A percentile compares a stretch with the other conserved stretches of the same genome.
phyloP scores from a whole-genome alignment of 2,797 vertebrate species.

The Podarcis siculus region DNA sequence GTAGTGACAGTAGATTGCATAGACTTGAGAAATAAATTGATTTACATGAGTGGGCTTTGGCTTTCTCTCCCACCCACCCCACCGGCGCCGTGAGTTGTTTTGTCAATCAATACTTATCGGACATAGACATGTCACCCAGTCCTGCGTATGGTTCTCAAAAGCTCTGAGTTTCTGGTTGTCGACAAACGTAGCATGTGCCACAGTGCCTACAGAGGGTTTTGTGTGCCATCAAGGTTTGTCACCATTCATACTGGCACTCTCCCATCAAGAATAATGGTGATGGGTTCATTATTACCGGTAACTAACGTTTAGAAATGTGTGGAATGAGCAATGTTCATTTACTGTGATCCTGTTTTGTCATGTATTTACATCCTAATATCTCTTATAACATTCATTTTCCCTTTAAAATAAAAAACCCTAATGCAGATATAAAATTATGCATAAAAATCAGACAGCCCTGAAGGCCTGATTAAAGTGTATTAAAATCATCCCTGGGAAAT shows the following conservation, averaged over 20 bases:
- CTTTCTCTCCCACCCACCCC: background rate
- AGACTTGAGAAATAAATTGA: background rate
- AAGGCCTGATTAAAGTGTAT: constrained; percentile 11
- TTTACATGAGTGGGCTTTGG: background rate
- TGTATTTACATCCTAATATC: background rate
- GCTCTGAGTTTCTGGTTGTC: background rate
- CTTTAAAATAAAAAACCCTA: background rate
- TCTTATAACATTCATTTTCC: background rate
- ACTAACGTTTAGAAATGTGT: background rate
- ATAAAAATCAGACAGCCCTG: constrained; percentile 4
- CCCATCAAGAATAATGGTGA: background rate
- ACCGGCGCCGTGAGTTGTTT: background rate
- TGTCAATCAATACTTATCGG: constrained; percentile 8
- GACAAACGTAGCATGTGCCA: background rate
- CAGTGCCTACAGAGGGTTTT: background rate
- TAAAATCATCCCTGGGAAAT: constrained; percentile 14
- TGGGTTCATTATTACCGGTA: background rate
- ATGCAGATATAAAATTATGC: background rate
- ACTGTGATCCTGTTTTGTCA: background rate
- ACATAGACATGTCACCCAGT: background rate
- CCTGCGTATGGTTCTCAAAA: background rate
- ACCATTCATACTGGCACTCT: background rate
- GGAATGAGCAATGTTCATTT: background rate
- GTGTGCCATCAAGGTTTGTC: background rate
- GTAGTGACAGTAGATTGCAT: background rate